These are phyloP conservation scores for Conops quadrifasciatus DNA, from an alignment of 2,888 invertebrate genomes.

Conservation along the genomic window DNA sequence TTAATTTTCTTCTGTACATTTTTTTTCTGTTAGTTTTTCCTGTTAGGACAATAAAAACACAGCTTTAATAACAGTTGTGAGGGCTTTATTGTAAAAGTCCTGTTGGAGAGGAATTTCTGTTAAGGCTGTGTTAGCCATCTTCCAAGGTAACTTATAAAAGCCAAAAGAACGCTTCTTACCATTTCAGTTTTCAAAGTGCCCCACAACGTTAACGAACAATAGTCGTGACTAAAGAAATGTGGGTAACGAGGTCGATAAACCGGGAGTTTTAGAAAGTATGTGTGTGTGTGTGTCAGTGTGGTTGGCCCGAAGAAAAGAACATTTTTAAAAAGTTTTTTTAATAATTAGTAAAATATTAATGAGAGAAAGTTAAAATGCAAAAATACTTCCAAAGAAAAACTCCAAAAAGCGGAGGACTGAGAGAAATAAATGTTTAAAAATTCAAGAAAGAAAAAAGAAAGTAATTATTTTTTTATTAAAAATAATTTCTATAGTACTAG, in stretches of 20 bases:
- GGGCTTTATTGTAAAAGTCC: background rate
- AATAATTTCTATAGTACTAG: background rate
- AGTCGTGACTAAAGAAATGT: background rate
- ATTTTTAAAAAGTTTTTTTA: background rate
- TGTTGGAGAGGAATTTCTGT: background rate
- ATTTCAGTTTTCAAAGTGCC: conserved; percentile 31
- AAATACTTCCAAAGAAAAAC: background rate
- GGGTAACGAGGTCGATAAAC: conserved; percentile 19
- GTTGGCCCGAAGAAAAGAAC: background rate
- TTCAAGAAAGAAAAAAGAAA: background rate
- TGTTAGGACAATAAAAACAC: too few relatives aligned
- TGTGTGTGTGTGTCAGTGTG: too few relatives aligned
- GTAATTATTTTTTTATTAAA: too few relatives aligned
- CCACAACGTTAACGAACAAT: conserved; percentile 16
- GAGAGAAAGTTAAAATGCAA: background rate
- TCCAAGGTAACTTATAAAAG: conserved; percentile 25
- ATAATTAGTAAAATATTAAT: background rate
- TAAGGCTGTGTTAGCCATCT: conserved; percentile 3
- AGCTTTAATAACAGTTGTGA: too few relatives aligned
- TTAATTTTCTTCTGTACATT: too few relatives aligned
- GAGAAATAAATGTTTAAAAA: background rate
- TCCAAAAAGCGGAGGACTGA: background rate
- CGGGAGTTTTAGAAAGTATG: background rate
- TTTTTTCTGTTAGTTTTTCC: too few relatives aligned
- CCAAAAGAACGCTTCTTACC: conserved; percentile 19